Evolutionary conservation across 2,113 vertebrate species (phyloP).

Genomic region (Callocephalon fimbriatum): DNA sequence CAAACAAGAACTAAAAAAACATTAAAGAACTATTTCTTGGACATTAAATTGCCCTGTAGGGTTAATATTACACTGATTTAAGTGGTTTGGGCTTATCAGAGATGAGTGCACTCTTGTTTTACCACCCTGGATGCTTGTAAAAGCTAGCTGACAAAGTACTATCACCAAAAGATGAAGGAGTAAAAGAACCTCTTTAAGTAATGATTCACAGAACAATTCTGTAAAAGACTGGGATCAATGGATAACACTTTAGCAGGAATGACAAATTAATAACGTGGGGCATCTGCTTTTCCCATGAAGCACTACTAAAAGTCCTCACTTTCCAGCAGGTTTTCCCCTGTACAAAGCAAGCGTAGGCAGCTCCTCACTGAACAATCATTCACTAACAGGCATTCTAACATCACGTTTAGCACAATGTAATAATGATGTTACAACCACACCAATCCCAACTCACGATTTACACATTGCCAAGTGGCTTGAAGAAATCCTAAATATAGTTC

Average conservation of each 20-base stretch:
- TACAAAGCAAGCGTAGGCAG: not conserved
- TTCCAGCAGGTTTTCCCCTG: not conserved
- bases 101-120: not conserved
- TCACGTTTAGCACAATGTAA: not conserved
- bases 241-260: not conserved
- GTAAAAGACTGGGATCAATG: not conserved
- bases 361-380: not conserved
- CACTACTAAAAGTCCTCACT: not conserved
- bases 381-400: not conserved
- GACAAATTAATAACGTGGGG: not conserved
- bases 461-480: not conserved
- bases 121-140: not conserved
- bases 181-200: not conserved
- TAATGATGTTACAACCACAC: not conserved
- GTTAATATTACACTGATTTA: not conserved
- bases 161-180: not conserved
- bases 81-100: not conserved
- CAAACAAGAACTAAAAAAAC: not conserved
- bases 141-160: not conserved
- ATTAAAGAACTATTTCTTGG: not conserved
- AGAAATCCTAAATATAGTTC: conserved; percentile 28
- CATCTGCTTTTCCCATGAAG: not conserved
- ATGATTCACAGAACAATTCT: not conserved
- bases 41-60: not conserved
- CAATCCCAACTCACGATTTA: not conserved